Base-by-base conservation (phyloP, 2,888 invertebrate genomes). In the Ichneumon xanthorius region DNA sequence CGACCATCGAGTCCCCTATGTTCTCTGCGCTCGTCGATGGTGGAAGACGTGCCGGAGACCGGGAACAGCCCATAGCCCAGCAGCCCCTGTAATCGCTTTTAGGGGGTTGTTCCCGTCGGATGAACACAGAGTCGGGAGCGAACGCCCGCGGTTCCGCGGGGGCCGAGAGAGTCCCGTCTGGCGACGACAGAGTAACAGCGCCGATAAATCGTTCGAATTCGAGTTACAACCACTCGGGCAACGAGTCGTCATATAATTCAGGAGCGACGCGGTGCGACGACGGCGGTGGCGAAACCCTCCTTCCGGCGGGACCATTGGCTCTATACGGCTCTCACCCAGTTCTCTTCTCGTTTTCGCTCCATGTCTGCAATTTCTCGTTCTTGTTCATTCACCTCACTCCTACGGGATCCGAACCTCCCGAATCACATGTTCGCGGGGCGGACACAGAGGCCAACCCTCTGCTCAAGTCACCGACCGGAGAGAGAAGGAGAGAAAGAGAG, bases 161-260 rank as follows among this genome's bases (percentile, higher is more conserved):
- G 37, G 65, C 22, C 37, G 80, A 37, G 67, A 45, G 67, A 80
- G 80, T 86, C 89, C 90, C 91, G 88, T 90, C 91, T 91, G 90
- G 90, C 86, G 87, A 87, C 89, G 90, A 89, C 90, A 88, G 90
- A 89, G 89, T 91, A 90, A 90, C 91, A 89, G 89, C 88, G 86
- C 88, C 90, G 90, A 92, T 92, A 91, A 91, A 92, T 92, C 90
- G 90, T 90, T 89, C 89, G 89, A 91, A 92, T 89, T 89, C 89
- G 88, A 90, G 90, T 92, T 92, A 91, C 92, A 90, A 90, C 87
- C 89, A 87, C 87, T 83, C 88, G 30, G 89, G 79, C 78, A 81
- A 84, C 86, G 83, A 90, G 88, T 90, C 90, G 90, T 91, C 91
- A 90, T 91, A 90, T 91, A 91, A 91, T 90, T 89, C 89, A 88